Conservation (phyloP, 2,113 vertebrate species). For the Manacus vitellinus region DNA sequence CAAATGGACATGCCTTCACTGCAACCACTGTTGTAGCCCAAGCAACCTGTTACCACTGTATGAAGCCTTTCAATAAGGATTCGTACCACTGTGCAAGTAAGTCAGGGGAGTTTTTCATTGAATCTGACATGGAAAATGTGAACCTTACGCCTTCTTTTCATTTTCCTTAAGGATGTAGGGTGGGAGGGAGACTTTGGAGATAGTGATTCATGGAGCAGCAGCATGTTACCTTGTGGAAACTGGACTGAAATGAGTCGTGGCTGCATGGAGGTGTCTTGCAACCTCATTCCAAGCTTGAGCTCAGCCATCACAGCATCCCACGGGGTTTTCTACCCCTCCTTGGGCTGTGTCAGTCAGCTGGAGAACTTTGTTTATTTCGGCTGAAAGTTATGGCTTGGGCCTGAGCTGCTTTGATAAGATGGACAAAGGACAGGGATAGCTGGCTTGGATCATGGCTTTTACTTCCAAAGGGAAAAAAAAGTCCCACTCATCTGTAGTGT, state of each 20-base stretch:
- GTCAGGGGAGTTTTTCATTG: not conserved
- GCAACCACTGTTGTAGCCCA: constrained; percentile 71
- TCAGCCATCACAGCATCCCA: rapidly evolving
- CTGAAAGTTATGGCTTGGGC: not conserved
- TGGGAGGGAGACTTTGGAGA: not conserved
- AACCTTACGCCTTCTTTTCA: not conserved
- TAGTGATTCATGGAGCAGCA: not conserved
- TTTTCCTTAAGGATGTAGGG: not conserved
- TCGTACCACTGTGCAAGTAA: constrained; percentile 88
- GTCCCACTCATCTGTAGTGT: not conserved
- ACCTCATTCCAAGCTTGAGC: not conserved
- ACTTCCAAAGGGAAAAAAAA: rapidly evolving
- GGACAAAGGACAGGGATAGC: not conserved
- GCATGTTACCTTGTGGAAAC: not conserved
- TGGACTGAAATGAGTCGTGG: not conserved
- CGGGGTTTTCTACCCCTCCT: not conserved
- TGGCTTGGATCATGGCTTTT: not conserved
- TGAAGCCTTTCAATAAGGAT: constrained; percentile 87
- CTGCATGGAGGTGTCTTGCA: not conserved
- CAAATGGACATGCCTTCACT: constrained; percentile 87
- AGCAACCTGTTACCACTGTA: constrained; percentile 84
- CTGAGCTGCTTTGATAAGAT: not conserved
- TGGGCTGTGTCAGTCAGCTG: not conserved
- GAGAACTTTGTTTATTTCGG: not conserved
- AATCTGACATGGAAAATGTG: not conserved